Base-by-base conservation (phyloP, 1,140 invertebrate species). In the Brachionus plicatilis region DNA sequence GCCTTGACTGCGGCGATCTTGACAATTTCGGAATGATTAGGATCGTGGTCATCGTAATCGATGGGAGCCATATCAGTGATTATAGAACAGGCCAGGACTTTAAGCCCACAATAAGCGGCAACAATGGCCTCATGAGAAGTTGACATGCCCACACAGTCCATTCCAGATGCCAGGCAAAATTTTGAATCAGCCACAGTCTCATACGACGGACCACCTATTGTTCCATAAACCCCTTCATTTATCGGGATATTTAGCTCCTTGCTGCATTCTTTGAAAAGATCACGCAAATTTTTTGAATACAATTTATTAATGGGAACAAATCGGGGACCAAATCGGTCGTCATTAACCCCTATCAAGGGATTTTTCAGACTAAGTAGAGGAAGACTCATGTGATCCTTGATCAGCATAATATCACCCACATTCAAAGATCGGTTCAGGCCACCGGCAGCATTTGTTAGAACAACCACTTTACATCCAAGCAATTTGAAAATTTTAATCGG, bases 401-500 rank as follows among this genome's bases (percentile, higher is more conserved):
- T 94, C 27, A 99, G 91, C 95, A 98, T 97, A 27, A 98, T 93
- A 88, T 99, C 96, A 5, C 96, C 96, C 20, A 95, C 93, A 86
- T 93, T 93, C 88, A 92, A 98, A 6, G 91, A 91, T 0, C 92
- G 91, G 89, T 98, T 97, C 9, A 98, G 90, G 75, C 95, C 96
- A 9, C 97, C 97, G 2, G 96, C 95, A 1, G 96, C 96, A 89
- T 98, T 98, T 0, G 96, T 97, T 1, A 95, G 93, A 84, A 98
- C 93, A 70, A 98, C 88, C 83, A 94, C 93, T 76, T 93, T 93
- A 0, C 96, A 93, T 1, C 96, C 96, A 47, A 97, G 90, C 27
- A 97, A 90, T 88, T 96, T 96, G 95, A 98, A 96, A 12, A 98
- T 94, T 85, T 96, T 92, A 3, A 99, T 93, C 12, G 96, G 96